These are phyloP conservation scores for Cherax destructor DNA, from an alignment of 1,140 invertebrate genomes.

Conservation along the genomic window DNA sequence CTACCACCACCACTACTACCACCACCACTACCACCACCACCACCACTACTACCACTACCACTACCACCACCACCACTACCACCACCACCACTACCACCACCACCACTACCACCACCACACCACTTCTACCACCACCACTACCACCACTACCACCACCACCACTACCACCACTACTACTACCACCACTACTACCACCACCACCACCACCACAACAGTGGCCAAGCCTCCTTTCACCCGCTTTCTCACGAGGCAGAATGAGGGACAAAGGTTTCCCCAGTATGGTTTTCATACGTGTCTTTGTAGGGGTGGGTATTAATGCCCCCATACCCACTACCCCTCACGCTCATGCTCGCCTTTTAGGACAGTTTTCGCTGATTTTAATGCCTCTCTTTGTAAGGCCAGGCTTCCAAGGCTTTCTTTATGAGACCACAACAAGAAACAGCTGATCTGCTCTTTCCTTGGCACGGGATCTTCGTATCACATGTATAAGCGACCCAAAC, in stretches of 20 bases:
- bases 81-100: neutral
- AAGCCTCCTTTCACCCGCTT: constrained; percentile 18
- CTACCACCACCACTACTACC: too few species aligned
- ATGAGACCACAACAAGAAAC: too few species aligned
- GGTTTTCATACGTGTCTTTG: constrained; percentile 57
- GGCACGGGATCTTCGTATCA: too few species aligned
- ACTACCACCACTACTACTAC: neutral
- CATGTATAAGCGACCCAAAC: too few species aligned
- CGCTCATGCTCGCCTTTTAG: neutral
- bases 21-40: too few species aligned
- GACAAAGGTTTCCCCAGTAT: constrained; percentile 38
- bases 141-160: neutral
- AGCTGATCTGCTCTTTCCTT: neutral
- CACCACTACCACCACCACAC: neutral
- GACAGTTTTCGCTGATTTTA: constrained; percentile 23
- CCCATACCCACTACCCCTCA: neutral
- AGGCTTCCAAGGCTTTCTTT: too few species aligned
- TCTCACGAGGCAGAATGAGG: constrained; percentile 49
- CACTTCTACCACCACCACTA: neutral
- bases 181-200: neutral
- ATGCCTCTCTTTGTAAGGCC: neutral
- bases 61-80: too few species aligned
- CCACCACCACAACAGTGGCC: constrained; percentile 20
- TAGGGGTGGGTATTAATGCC: constrained; percentile 6
- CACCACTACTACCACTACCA: too few species aligned